phyloP scores from a whole-genome alignment of 2,888 invertebrate species.

The Apamea crenata region DNA sequence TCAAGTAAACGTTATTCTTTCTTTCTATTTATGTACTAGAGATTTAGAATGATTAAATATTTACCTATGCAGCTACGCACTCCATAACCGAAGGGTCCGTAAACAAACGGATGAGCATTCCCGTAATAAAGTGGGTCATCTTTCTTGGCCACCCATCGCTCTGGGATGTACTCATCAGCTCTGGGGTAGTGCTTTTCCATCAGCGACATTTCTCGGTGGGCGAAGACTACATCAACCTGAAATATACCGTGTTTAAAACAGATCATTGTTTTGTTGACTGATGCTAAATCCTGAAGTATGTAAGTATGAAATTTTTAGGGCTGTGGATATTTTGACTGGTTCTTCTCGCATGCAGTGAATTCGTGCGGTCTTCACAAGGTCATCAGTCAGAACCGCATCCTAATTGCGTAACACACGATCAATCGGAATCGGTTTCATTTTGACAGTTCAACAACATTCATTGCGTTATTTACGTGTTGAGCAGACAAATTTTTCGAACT shows the following conservation, averaged over 20 bases:
- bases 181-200: conserved; percentile 92
- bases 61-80: conserved; percentile 92
- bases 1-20: too few species aligned
- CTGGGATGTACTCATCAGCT: conserved; percentile 92
- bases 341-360: background rate
- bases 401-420: too few species aligned
- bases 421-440: too few species aligned
- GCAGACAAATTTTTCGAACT: too few species aligned
- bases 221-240: conserved; percentile 72
- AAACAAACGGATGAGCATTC: conserved; percentile 91
- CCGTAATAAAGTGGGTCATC: conserved; percentile 82
- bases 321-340: background rate
- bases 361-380: background rate
- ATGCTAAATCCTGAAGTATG: background rate
- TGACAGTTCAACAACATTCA: too few species aligned
- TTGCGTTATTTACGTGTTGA: too few species aligned
- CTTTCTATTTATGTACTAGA: background rate
- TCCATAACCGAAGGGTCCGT: conserved; percentile 92
- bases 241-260: conserved; percentile 36
- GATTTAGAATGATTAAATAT: background rate
- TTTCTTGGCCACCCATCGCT: conserved; percentile 92
- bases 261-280: background rate
- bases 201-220: conserved; percentile 91
- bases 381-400: too few species aligned
- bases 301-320: background rate